Base-by-base conservation (phyloP, 2,113 vertebrate species). In the Hypocryptadius cinnamomeus region DNA sequence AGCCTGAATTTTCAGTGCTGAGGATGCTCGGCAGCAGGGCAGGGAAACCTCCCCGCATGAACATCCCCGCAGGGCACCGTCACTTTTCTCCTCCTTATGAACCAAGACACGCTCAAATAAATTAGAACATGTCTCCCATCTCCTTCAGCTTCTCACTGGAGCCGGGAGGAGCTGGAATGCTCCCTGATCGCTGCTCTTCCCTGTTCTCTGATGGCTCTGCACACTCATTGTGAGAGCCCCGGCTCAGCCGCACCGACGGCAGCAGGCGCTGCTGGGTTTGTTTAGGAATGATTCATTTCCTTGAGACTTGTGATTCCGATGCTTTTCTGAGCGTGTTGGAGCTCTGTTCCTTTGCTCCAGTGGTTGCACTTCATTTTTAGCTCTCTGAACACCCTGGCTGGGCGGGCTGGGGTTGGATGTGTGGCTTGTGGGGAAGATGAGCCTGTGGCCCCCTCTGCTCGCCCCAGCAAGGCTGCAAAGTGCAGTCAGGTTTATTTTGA, bases 101-200 rank as follows among this genome's bases (percentile, higher is more conserved):
- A 61, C 39, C 48, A 4, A 28, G 87, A 91, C 93, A 14, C 4
- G 39, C 82, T 86, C 78, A 31, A 81, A 56, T 56, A 40, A 85
- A 96, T 91, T 17, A 65, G 88, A 96, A 85, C 85, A 84, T 35
- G 72, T 56, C 90, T 96, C 77, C 87, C 61, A 47, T 86, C 79
- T 91, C 42, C 1, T 86, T 17, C 79, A 80, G 69, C 84, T 48
- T 8, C 50, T 81, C 54, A 0, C 51, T 66, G 1, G 25, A 31
- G 51, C 7, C 57, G 5, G 69, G 65, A 89, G 69, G 1, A 28
- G 51, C 77, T 60, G n/a, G 63, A 54, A 60, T 40, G 31, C 37
- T 84, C 60, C 68, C 50, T 5, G 11, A 7, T 11, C 5, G 0
- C 53, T 63, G 42, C 20, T 28, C 7, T 37, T 28, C 39, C 51